These are phyloP conservation scores for Latrodectus geometricus DNA, from an alignment of 1,140 invertebrate species.

Conservation along the genomic window DNA sequence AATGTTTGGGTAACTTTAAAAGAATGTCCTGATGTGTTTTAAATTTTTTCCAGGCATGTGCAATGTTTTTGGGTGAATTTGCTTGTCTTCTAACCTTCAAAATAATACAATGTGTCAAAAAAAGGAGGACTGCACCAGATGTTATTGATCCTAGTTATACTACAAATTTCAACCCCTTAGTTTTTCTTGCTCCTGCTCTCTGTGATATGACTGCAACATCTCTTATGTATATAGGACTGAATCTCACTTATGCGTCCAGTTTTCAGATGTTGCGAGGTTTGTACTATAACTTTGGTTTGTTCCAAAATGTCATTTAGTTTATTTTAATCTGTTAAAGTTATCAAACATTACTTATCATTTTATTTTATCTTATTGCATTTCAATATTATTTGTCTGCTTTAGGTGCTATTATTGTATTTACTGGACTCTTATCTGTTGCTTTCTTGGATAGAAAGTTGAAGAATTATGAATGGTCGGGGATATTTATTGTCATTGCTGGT, in stretches of 20 bases:
- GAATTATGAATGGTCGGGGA: conserved; percentile 85
- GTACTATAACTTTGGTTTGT: too few relatives aligned
- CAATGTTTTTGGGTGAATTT: conserved; percentile 92
- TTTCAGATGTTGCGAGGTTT: conserved; percentile 95
- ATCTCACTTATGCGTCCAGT: conserved; percentile 91
- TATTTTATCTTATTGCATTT: neutral
- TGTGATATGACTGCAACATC: conserved; percentile 88
- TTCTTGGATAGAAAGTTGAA: conserved; percentile 82
- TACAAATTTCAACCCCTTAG: conserved; percentile 77
- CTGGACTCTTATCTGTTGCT: conserved; percentile 88
- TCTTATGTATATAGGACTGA: conserved; percentile 91
- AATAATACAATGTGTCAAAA: conserved; percentile 72
- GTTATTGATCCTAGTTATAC: conserved; percentile 53
- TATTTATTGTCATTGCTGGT: conserved; percentile 83
- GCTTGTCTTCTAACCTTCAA: conserved; percentile 84
- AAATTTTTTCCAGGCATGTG: conserved; percentile 75
- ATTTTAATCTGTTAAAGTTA: too few relatives aligned
- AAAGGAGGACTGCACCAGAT: conserved; percentile 68
- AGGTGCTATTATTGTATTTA: conserved; percentile 94
- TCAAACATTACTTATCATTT: neutral
- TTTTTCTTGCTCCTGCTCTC: conserved; percentile 86
- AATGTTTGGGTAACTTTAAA: neutral
- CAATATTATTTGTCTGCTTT: conserved; percentile 36
- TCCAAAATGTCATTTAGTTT: too few relatives aligned
- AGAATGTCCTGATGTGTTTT: neutral